Base-by-base conservation (phyloP, 2,888 invertebrate genomes). In the Drosophila antonietae region DNA sequence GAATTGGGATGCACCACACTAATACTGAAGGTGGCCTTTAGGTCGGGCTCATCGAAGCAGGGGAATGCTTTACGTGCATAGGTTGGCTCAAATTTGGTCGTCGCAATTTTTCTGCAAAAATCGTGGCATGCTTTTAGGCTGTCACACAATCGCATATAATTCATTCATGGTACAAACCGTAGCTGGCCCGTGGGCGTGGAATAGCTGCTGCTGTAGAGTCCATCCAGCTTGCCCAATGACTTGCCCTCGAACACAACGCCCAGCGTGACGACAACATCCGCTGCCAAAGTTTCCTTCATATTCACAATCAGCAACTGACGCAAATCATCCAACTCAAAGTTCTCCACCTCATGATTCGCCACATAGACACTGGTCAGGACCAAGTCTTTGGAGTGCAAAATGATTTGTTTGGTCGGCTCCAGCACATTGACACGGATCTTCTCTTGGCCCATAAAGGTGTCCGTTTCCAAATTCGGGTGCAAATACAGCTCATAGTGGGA, bases 61-160 rank as follows among this genome's bases (percentile, higher is more conserved):
- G 98, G 98, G 90, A 97, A 98, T 0, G 98, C 96, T 93, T 96
- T 95, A n/a, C 98, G 94, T 0, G 98, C 98, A 93, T 97, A 97
- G 0, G 97, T 98, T 0, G 98, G 98, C 91, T 98, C 97, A 90
- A 99, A 98, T 93, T 98, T 97, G 8, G 97, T 96, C 0, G 97
- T 97, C 1, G 97, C 97, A 91, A 98, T 96, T 47, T 94, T 94
- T 80, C 97, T 97, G 90, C 41, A 94, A 94, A 62, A 46, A 35
- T 0, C 1, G n/a, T 60, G 37, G 76, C 78, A 77, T 84, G 69
- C 70, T 73, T 75, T 75, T 59, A 60, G 81, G 80, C 75, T 12
- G 33, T 0, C 0, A 0, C 2, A 10, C 3, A 49, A 49, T n/a
- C 2, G 15, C 44, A n/a, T 5, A 3, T n/a, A 41, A 8, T 8